Conservation (phyloP, 2,113 vertebrate species). For the Polypterus senegalus region DNA sequence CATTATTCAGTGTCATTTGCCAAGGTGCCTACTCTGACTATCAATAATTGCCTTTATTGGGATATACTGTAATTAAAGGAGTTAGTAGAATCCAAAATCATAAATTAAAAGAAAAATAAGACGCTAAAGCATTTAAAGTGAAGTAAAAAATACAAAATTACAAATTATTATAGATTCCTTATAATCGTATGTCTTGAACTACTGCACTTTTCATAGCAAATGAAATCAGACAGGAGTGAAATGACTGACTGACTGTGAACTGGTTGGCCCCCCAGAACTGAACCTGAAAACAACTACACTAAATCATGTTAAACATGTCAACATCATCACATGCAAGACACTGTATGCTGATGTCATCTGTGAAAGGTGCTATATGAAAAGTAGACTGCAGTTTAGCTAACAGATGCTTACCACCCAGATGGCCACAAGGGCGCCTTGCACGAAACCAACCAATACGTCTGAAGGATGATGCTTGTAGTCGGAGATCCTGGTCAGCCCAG, state of each 20-base stretch:
- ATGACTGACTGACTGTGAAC: not conserved
- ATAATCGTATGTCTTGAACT: no score
- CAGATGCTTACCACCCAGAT: slow-evolving; percentile 59
- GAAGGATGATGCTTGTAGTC: slow-evolving; percentile 59
- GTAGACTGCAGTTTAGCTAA: not conserved
- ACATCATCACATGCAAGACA: not conserved
- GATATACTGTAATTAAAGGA: no score
- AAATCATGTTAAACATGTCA: slow-evolving; percentile 7
- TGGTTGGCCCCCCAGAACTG: not conserved
- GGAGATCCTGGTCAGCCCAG: slow-evolving; percentile 50
- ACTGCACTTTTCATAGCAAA: no score
- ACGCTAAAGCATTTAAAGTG: no score
- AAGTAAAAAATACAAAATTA: no score
- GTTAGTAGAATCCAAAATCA: no score
- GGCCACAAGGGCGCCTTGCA: slow-evolving; percentile 61
- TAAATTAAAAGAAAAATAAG: no score
- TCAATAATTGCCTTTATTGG: no score
- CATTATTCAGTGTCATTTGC: no score
- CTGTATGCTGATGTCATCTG: not conserved
- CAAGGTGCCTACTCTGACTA: no score
- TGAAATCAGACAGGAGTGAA: not conserved
- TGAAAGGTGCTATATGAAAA: not conserved
- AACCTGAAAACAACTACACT: not conserved
- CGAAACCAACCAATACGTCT: slow-evolving; percentile 49
- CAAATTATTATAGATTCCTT: no score